phyloP scores from a whole-genome alignment of 2,888 invertebrate genomes.

The Orthosia gothica region DNA sequence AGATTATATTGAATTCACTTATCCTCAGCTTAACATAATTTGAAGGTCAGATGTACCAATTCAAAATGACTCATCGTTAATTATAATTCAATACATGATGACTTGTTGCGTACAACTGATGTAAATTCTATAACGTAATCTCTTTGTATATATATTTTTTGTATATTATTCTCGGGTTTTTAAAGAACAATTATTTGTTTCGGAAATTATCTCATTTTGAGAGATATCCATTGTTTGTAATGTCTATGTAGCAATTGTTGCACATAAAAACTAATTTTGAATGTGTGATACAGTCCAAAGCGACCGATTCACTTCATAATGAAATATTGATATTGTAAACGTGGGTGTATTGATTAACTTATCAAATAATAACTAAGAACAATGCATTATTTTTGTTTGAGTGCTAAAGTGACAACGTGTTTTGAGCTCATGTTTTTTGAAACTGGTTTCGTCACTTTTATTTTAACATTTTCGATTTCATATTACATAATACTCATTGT shows the following conservation, averaged over 20 bases:
- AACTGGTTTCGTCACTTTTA: constrained; percentile 23
- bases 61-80: constrained; percentile 57
- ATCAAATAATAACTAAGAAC: constrained; percentile 8
- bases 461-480: constrained; percentile 10
- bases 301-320: not conserved
- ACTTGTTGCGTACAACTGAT: constrained; percentile 32
- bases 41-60: constrained; percentile 49
- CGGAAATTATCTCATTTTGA: constrained; percentile 20
- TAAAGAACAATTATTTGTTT: constrained; percentile 1
- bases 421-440: not conserved
- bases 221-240: not conserved
- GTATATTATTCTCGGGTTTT: constrained; percentile 17
- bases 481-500: not conserved
- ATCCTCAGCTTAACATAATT: constrained; percentile 10
- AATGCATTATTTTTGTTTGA: constrained; percentile 2
- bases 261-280: not conserved
- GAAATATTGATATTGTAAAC: not conserved
- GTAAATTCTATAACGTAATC: constrained; percentile 24
- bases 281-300: not conserved
- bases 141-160: constrained; percentile 4
- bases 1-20: constrained; percentile 31
- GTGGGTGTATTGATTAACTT: not conserved
- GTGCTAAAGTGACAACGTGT: constrained; percentile 1
- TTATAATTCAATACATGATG: constrained; percentile 66
- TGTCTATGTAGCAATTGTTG: constrained; percentile 1